phyloP scores from a whole-genome alignment of 2,888 invertebrate species.

The Heliconius ethilla region DNA sequence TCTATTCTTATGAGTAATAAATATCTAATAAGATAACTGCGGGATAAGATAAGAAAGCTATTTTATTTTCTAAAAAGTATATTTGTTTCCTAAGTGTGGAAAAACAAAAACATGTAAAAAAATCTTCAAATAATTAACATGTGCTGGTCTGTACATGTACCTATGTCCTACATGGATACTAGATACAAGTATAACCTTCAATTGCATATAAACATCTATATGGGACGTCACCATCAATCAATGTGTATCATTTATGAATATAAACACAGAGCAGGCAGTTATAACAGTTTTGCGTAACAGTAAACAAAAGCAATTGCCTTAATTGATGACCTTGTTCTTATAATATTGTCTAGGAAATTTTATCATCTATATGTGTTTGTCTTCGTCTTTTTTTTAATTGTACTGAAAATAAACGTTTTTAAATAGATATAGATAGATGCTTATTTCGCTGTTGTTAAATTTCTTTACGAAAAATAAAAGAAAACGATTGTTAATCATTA shows the following conservation, averaged over 20 bases:
- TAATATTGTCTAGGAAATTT: slow-evolving; percentile 48
- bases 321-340: slow-evolving; percentile 62
- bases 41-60: too few relatives aligned
- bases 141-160: neutral
- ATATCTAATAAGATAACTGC: too few relatives aligned
- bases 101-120: too few relatives aligned
- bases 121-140: neutral
- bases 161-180: neutral
- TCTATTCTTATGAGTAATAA: too few relatives aligned
- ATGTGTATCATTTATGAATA: slow-evolving; percentile 29
- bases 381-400: too few relatives aligned
- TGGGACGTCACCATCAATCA: slow-evolving; percentile 33
- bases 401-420: too few relatives aligned
- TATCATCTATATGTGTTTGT: neutral
- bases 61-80: too few relatives aligned
- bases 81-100: too few relatives aligned
- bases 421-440: too few relatives aligned
- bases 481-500: too few relatives aligned
- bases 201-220: slow-evolving; percentile 14
- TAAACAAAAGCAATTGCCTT: slow-evolving; percentile 59
- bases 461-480: neutral
- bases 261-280: slow-evolving; percentile 15
- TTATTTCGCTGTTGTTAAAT: neutral
- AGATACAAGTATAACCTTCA: slow-evolving; percentile 2
- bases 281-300: slow-evolving; percentile 47